Conservation (phyloP, 2,797 vertebrate species). For the Dicrostonyx torquatus region DNA sequence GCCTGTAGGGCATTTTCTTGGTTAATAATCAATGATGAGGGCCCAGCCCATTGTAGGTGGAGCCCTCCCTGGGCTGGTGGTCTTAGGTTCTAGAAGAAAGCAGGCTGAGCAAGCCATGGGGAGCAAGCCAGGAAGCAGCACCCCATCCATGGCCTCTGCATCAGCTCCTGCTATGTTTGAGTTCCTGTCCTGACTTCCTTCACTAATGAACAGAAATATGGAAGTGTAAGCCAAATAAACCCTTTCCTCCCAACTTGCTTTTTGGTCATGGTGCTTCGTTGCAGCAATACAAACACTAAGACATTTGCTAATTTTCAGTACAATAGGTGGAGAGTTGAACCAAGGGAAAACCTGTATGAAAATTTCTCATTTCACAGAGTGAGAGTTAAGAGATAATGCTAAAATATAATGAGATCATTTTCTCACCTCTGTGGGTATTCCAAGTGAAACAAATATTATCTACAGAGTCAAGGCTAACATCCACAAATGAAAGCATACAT, state of each 20-base stretch:
- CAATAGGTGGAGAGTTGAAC: background rate
- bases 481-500: background rate
- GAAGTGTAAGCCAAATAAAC: background rate
- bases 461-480: background rate
- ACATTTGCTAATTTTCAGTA: background rate
- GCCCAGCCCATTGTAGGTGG: background rate
- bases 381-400: background rate
- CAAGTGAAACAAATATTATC: background rate
- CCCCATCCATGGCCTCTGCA: background rate
- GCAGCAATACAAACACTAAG: background rate
- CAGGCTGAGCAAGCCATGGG: too few species aligned
- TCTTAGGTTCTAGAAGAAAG: background rate
- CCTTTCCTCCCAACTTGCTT: background rate
- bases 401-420: background rate
- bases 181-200: background rate
- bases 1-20: background rate
- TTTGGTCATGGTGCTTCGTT: background rate
- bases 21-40: background rate
- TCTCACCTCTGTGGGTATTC: background rate
- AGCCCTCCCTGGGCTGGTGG: background rate
- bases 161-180: background rate
- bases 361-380: background rate
- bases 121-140: background rate
- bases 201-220: background rate
- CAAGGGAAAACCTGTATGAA: background rate